These are phyloP conservation scores for Sphaerophoria rueppellii DNA, from an alignment of 2,888 invertebrate genomes.

Conservation along the genomic window DNA sequence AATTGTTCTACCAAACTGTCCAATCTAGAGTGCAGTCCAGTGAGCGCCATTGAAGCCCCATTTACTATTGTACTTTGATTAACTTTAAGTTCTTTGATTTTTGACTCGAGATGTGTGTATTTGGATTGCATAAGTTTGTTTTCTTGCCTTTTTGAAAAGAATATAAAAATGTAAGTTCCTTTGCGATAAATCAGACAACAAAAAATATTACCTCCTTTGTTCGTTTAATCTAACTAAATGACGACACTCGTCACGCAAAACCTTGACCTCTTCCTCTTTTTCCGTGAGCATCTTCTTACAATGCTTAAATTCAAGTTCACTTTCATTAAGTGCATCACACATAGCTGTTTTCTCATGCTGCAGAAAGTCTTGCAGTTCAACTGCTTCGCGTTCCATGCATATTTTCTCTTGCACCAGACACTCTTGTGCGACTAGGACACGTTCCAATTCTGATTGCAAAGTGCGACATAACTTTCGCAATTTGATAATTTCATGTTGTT, in stretches of 20 bases:
- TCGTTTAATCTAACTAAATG: constrained; percentile 91
- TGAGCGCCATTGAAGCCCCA: constrained; percentile 87
- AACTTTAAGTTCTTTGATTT: constrained; percentile 86
- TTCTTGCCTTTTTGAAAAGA: constrained; percentile 84
- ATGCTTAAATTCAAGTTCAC: constrained; percentile 84
- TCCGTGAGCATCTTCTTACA: constrained; percentile 81
- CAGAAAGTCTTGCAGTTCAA: constrained; percentile 93
- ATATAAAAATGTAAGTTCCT: background rate
- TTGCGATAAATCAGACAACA: background rate
- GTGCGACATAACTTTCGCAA: constrained; percentile 87
- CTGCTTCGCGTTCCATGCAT: constrained; percentile 90
- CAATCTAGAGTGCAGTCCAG: constrained; percentile 87
- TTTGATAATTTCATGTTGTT: constrained; percentile 89
- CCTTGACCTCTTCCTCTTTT: constrained; percentile 84
- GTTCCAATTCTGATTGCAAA: constrained; percentile 87
- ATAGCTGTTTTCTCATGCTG: constrained; percentile 92
- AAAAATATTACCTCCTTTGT: constrained; percentile 85
- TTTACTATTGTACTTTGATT: constrained; percentile 88
- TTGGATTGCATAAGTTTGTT: constrained; percentile 86
- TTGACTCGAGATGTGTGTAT: constrained; percentile 85
- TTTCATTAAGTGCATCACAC: constrained; percentile 90
- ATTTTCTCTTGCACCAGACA: constrained; percentile 88
- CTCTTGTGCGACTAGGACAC: constrained; percentile 87
- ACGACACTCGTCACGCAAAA: constrained; percentile 89
- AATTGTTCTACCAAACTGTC: constrained; percentile 89